Conservation (phyloP, 2,113 vertebrate species). For the Neolamprologus fasciatus region DNA sequence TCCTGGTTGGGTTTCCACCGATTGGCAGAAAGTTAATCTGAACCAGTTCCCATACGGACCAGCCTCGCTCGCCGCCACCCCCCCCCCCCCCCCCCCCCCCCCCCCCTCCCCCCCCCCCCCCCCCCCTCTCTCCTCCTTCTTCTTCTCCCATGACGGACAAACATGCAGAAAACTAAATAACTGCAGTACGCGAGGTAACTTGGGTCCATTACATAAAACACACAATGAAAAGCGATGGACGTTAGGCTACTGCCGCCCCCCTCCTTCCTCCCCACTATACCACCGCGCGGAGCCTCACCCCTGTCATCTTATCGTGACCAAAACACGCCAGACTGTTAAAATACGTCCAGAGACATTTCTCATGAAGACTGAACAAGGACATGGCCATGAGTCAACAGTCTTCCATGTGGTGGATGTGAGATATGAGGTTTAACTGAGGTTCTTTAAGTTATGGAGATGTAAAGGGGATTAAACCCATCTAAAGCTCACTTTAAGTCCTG, state of each 20-base stretch:
- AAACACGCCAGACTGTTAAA: not conserved
- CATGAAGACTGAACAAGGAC: not conserved
- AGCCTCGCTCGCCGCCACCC: too few relatives aligned
- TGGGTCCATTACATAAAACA: not conserved
- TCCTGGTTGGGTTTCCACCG: too few relatives aligned
- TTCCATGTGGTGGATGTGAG: not conserved
- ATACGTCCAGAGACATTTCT: not conserved
- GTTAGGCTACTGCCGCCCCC: not conserved
- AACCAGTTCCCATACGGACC: too few relatives aligned
- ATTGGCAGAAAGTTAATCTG: too few relatives aligned
- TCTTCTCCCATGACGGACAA: slow-evolving; percentile 36
- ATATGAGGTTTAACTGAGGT: not conserved
- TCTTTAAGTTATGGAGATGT: not conserved
- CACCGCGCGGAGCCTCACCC: slow-evolving; percentile 22
- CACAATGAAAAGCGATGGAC: slow-evolving; percentile 21
- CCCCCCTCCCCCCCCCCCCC: too few relatives aligned
- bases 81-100: too few relatives aligned
- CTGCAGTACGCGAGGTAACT: not conserved
- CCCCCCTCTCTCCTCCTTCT: not conserved
- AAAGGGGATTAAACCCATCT: not conserved
- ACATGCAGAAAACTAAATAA: not conserved
- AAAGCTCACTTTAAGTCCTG: not conserved
- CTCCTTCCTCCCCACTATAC: not conserved
- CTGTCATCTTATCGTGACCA: slow-evolving; percentile 55
- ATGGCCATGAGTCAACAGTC: not conserved